phyloP scores from a whole-genome alignment of 2,888 invertebrate species.

The Cerceris ruficornis region DNA sequence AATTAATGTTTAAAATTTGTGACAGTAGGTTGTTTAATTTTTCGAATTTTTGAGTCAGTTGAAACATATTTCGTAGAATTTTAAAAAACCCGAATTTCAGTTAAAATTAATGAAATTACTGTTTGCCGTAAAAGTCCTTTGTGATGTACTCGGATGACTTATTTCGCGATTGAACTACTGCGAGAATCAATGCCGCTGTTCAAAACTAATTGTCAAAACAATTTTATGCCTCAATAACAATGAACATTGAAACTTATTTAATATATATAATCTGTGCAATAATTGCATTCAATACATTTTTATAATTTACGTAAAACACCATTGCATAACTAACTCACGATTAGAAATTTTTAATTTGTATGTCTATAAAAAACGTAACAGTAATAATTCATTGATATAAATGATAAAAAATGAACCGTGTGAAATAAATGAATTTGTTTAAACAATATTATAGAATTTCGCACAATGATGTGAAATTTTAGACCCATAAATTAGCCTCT shows the following conservation, averaged over 20 bases:
- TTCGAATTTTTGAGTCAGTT: too few species aligned
- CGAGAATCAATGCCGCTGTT: not conserved
- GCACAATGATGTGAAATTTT: too few species aligned
- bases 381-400: too few species aligned
- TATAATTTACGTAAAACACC: not conserved
- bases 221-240: not conserved
- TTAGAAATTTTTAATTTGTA: not conserved
- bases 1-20: too few species aligned
- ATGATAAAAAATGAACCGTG: too few species aligned
- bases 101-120: not conserved
- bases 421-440: too few species aligned
- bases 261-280: not conserved
- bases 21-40: too few species aligned
- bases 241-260: not conserved
- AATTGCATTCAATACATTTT: not conserved
- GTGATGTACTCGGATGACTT: not conserved
- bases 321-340: not conserved
- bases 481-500: too few species aligned
- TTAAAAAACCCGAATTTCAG: not conserved
- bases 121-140: too few species aligned
- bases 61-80: too few species aligned
- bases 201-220: not conserved
- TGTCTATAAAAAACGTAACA: not conserved
- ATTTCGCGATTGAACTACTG: slow-evolving; percentile 14
- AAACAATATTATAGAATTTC: too few species aligned